Conservation (phyloP, 2,797 vertebrate genomes). For the Poecilia gillii region DNA sequence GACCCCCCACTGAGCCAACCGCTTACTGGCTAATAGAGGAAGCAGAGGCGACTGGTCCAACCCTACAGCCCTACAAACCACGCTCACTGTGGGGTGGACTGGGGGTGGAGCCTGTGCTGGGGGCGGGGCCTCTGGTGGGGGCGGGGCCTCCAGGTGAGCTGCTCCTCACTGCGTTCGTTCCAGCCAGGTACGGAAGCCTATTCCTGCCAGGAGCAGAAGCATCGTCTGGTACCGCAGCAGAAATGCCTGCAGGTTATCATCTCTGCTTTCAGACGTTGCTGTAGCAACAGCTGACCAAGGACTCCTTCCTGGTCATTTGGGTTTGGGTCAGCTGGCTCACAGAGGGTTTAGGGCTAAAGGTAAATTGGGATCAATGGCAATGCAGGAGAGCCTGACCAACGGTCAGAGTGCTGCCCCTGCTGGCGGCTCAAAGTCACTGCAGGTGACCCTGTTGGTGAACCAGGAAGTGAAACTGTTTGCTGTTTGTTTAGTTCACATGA, state of each 20-base stretch:
- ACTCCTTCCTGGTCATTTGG: too few relatives aligned
- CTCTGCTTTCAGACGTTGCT: not conserved
- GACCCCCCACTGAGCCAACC: constrained; percentile 40
- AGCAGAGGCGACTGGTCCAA: not conserved
- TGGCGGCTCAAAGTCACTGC: too few relatives aligned
- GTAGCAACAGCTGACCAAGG: too few relatives aligned
- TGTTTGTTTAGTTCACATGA: too few relatives aligned
- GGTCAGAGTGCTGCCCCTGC: too few relatives aligned
- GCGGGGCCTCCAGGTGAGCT: constrained; percentile 55
- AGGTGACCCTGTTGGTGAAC: too few relatives aligned
- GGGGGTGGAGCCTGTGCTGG: too few relatives aligned
- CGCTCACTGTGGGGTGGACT: too few relatives aligned
- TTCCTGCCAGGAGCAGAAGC: not conserved
- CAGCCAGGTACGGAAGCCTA: not conserved
- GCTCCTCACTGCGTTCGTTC: constrained; percentile 16
- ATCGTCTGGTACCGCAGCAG: not conserved
- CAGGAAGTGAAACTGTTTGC: too few relatives aligned
- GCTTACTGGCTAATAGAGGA: constrained; percentile 76
- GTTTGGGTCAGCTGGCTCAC: too few relatives aligned
- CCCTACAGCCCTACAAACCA: too few relatives aligned
- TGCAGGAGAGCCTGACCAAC: not conserved
- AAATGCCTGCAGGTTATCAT: not conserved
- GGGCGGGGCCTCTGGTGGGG: constrained; percentile 2
- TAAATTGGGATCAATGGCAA: not conserved
- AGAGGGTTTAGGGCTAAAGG: too few relatives aligned